A percentile compares a stretch with the other conserved stretches of the same genome.
These are phyloP conservation scores for Phaedon cochleariae DNA, from an alignment of 2,888 invertebrate species.

Conservation along the genomic window DNA sequence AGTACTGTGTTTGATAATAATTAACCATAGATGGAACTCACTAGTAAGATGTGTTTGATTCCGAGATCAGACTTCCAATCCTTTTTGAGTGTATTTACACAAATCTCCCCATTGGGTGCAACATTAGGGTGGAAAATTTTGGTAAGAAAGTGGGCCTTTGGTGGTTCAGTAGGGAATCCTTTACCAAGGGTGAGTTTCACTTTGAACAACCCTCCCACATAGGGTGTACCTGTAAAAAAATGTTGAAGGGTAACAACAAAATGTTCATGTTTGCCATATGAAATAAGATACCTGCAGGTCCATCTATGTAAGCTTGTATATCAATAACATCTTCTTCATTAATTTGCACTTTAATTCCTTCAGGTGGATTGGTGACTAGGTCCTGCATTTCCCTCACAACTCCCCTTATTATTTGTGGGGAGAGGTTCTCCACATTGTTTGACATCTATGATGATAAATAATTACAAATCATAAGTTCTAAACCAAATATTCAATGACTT, in stretches of 20 bases:
- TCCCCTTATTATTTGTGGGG: conserved; percentile 89
- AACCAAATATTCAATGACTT: conserved; percentile 26
- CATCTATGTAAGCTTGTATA: conserved; percentile 91
- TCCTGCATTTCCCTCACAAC: conserved; percentile 90
- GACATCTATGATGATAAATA: conserved; percentile 70
- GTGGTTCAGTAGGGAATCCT: conserved; percentile 91
- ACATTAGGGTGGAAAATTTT: conserved; percentile 99
- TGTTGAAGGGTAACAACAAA: background rate
- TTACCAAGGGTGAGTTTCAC: conserved; percentile 90
- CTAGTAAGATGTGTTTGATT: conserved; percentile 91
- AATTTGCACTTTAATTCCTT: conserved; percentile 88
- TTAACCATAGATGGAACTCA: conserved; percentile 57
- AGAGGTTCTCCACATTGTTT: conserved; percentile 89
- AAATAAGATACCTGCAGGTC: conserved; percentile 67
- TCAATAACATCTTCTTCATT: conserved; percentile 95
- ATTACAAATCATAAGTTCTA: conserved; percentile 10
- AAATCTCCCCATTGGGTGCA: conserved; percentile 92
- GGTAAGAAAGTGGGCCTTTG: conserved; percentile 92
- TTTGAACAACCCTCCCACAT: conserved; percentile 87
- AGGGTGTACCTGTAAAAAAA: conserved; percentile 78
- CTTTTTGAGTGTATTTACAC: conserved; percentile 94
- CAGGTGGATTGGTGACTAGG: conserved; percentile 82
- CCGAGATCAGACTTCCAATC: conserved; percentile 97
- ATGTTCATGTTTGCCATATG: background rate
- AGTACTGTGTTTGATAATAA: too few relatives aligned